Conservation (phyloP, 2,113 vertebrate genomes). For the Tragulus kanchil region DNA sequence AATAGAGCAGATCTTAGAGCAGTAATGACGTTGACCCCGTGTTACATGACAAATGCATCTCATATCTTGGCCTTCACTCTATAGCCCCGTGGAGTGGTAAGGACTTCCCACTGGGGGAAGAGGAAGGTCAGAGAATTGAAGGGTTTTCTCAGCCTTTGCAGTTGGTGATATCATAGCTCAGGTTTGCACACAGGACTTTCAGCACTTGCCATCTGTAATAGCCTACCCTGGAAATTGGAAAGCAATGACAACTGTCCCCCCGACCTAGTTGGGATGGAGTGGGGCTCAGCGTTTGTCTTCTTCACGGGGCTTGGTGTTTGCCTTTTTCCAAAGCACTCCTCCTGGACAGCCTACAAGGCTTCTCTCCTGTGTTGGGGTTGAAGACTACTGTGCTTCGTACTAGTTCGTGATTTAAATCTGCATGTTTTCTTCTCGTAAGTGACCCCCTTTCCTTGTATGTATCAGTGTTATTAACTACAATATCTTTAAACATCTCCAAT, state of each 20-base stretch:
- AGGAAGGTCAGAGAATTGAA: background rate
- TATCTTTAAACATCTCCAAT: conserved; percentile 73
- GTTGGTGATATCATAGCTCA: background rate
- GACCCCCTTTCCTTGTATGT: conserved; percentile 13
- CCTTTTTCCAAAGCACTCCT: background rate
- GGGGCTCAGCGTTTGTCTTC: background rate
- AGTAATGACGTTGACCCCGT: rapidly evolving
- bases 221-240: background rate
- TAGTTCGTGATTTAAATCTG: conserved; percentile 1
- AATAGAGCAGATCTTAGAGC: background rate
- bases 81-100: rapidly evolving
- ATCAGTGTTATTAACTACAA: conserved; percentile 62
- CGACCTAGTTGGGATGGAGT: background rate
- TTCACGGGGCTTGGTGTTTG: background rate
- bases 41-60: background rate
- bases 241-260: background rate
- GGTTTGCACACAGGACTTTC: background rate
- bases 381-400: background rate
- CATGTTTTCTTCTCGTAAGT: conserved; percentile 52
- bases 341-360: background rate
- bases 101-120: background rate
- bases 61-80: background rate
- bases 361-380: background rate
- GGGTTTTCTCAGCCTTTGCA: background rate
- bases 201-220: background rate